phyloP scores from a whole-genome alignment of 2,888 invertebrate species.

The Leptarthrus brevirostris region DNA sequence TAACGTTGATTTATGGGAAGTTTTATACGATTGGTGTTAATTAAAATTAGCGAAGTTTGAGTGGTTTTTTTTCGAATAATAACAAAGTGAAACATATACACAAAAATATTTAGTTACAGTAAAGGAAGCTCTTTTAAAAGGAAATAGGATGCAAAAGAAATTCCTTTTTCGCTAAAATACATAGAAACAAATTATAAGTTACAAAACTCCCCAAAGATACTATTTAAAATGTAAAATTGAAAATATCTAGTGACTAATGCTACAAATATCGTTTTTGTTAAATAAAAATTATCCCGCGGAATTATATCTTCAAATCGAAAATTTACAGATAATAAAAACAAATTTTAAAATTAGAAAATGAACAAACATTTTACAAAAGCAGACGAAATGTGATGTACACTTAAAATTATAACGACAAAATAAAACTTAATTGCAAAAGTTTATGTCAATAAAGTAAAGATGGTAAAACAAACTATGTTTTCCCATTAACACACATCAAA shows the following conservation, averaged over 20 bases:
- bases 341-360: constrained; percentile 3
- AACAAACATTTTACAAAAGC: constrained; percentile 1
- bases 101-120: too few species aligned
- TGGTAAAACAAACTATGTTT: constrained; percentile 12
- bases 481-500: constrained; percentile 47
- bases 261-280: not conserved
- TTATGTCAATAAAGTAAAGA: not conserved
- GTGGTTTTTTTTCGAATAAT: too few species aligned
- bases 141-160: too few species aligned
- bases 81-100: too few species aligned
- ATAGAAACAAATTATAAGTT: too few species aligned
- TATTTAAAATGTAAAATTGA: constrained; percentile 30
- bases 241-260: constrained; percentile 13
- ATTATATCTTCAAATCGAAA: not conserved
- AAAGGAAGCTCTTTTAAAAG: too few species aligned
- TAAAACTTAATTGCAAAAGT: constrained; percentile 22
- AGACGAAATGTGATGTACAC: not conserved
- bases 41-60: too few species aligned
- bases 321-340: constrained; percentile 9
- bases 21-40: too few species aligned
- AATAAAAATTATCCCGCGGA: not conserved
- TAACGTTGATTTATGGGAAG: constrained; percentile 19
- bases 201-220: constrained; percentile 5
- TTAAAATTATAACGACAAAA: constrained; percentile 45
- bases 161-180: too few species aligned